These are phyloP conservation scores for Orchesellides sinensis DNA, from an alignment of 2,888 invertebrate genomes.

Conservation along the genomic window DNA sequence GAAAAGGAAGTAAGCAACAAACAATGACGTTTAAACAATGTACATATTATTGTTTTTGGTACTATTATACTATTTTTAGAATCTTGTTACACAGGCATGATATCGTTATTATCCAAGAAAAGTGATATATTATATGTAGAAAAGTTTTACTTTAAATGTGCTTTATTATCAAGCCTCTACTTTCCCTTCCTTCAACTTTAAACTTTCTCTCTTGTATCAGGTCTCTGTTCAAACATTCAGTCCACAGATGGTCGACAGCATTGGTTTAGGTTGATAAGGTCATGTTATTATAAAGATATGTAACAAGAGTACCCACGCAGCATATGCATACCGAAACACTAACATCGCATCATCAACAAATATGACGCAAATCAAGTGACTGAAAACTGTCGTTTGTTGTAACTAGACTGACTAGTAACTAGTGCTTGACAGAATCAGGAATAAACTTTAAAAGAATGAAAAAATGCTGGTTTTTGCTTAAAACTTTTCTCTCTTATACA, in stretches of 20 bases:
- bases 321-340: not conserved
- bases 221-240: constrained; percentile 10
- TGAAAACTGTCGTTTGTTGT: not conserved
- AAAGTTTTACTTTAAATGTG: constrained; percentile 27
- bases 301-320: not conserved
- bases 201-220: constrained; percentile 8
- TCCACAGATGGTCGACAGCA: constrained; percentile 36
- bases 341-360: not conserved
- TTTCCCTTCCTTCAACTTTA: not conserved
- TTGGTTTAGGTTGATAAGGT: constrained; percentile 33
- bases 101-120: not conserved
- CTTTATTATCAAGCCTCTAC: constrained; percentile 18
- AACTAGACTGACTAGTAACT: not conserved
- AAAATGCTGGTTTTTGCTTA: constrained; percentile 28
- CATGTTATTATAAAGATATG: not conserved
- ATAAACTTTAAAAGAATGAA: constrained; percentile 15
- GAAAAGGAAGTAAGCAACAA: not conserved
- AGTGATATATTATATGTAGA: not conserved
- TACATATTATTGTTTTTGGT: not conserved
- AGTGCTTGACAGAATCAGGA: constrained; percentile 23
- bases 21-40: constrained; percentile 1
- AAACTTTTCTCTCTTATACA: constrained; percentile 20
- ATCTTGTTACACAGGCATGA: not conserved
- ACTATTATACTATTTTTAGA: not conserved
- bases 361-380: constrained; percentile 27